These are phyloP conservation scores for Drosophila multiciliata DNA, from an alignment of 2,888 invertebrate species.

Conservation along the genomic window DNA sequence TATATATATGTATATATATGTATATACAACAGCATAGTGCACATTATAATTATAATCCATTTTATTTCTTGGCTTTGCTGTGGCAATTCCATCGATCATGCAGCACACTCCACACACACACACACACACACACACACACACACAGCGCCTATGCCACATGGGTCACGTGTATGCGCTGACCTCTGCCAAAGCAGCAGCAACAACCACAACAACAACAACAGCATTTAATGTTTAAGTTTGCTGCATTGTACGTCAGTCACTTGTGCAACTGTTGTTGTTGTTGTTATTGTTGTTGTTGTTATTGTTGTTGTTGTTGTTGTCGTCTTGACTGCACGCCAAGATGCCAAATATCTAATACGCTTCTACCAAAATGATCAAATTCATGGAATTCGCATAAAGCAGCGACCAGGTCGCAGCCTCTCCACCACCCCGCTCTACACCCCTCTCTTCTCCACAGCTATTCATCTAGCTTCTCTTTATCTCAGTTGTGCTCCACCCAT, in stretches of 20 bases:
- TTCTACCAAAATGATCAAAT: conserved; percentile 79
- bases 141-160: conserved; percentile 23
- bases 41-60: conserved; percentile 77
- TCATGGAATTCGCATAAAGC: conserved; percentile 79
- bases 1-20: neutral
- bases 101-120: conserved; percentile 27
- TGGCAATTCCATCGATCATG: conserved; percentile 76
- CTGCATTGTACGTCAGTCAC: conserved; percentile 76
- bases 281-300: conserved; percentile 30
- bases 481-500: conserved; percentile 53
- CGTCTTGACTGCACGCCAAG: conserved; percentile 58
- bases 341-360: conserved; percentile 79
- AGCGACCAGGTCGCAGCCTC: conserved; percentile 48
- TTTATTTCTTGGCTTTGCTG: conserved; percentile 67
- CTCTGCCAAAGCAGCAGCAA: conserved; percentile 58
- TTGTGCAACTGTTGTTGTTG: conserved; percentile 35
- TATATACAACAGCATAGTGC: conserved; percentile 40
- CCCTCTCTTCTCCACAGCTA: neutral
- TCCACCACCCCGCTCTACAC: neutral
- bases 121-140: conserved; percentile 8
- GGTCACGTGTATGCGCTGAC: conserved; percentile 83
- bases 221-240: conserved; percentile 37
- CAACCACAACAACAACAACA: conserved; percentile 30
- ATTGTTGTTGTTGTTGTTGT: conserved; percentile 31
- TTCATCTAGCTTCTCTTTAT: conserved; percentile 19